phyloP scores from a whole-genome alignment of 1,140 invertebrate genomes.

The Grapholita molesta region DNA sequence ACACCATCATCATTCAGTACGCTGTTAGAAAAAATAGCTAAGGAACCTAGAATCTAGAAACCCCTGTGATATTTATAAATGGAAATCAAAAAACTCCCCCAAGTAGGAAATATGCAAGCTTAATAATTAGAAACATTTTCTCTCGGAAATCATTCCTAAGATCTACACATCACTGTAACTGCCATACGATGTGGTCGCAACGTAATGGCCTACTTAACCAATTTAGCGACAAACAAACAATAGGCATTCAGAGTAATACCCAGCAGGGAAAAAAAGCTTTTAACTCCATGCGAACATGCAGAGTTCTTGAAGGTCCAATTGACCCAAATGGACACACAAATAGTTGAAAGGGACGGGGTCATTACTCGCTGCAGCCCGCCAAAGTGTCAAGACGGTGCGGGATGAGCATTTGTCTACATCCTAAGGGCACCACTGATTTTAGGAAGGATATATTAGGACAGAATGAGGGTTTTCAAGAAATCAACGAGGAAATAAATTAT shows the following conservation, averaged over 20 bases:
- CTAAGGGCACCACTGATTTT: conserved; percentile 70
- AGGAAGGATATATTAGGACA: conserved; percentile 58
- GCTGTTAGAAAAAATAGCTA: too few relatives aligned
- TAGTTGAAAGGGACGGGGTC: conserved; percentile 67
- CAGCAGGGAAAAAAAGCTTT: conserved; percentile 52
- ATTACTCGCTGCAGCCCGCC: conserved; percentile 63
- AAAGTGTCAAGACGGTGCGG: conserved; percentile 64
- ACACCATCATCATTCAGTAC: too few relatives aligned
- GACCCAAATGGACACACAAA: conserved; percentile 73
- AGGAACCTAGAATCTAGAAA: too few relatives aligned
- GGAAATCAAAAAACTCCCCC: neutral
- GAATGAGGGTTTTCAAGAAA: conserved; percentile 53
- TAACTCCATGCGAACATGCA: conserved; percentile 54
- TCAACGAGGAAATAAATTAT: conserved; percentile 59
- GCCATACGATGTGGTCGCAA: neutral
- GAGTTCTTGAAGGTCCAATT: conserved; percentile 62
- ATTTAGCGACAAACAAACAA: conserved; percentile 16
- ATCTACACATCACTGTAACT: neutral
- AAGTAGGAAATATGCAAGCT: neutral
- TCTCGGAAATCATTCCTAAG: neutral
- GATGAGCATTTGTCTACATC: conserved; percentile 72
- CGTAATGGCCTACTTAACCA: conserved; percentile 14
- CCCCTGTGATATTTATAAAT: too few relatives aligned
- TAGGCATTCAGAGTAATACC: conserved; percentile 9
- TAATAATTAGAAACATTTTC: neutral